Conservation (phyloP, 1,140 invertebrate genomes). For the Calliphora vicina region DNA sequence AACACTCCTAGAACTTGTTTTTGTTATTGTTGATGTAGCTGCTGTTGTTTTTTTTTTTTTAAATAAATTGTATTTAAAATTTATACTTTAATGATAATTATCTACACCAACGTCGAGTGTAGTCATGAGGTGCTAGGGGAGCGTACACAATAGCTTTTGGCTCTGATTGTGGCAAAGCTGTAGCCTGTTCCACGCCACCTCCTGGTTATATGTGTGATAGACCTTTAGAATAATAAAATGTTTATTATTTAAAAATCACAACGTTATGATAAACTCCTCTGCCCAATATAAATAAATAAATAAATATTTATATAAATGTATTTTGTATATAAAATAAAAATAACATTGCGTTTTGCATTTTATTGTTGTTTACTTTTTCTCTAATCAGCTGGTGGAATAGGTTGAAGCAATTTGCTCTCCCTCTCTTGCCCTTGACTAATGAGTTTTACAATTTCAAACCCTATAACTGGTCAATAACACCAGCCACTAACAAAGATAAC, state of each 20-base stretch:
- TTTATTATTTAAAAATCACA: neutral
- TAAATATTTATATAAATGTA: neutral
- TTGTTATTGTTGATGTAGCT: too few species aligned
- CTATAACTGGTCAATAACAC: neutral
- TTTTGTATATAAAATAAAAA: neutral
- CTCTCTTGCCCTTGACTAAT: neutral
- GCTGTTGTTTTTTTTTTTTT: neutral
- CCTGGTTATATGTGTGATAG: neutral
- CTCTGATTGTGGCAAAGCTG: neutral
- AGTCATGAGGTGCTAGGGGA: neutral
- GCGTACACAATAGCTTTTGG: neutral
- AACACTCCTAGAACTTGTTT: conserved; percentile 22
- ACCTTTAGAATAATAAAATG: neutral
- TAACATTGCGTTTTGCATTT: neutral
- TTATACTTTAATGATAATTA: neutral
- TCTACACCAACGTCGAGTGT: neutral
- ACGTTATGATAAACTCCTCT: neutral
- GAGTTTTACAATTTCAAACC: neutral
- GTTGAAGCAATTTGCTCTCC: neutral
- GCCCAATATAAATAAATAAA: too few species aligned
- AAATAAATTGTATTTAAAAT: neutral
- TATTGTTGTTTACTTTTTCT: neutral
- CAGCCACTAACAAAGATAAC: neutral
- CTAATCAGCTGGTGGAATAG: neutral
- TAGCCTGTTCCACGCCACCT: neutral